Evolutionary conservation across 2,888 invertebrate species (phyloP).

Genomic region (Cepaea hortensis): DNA sequence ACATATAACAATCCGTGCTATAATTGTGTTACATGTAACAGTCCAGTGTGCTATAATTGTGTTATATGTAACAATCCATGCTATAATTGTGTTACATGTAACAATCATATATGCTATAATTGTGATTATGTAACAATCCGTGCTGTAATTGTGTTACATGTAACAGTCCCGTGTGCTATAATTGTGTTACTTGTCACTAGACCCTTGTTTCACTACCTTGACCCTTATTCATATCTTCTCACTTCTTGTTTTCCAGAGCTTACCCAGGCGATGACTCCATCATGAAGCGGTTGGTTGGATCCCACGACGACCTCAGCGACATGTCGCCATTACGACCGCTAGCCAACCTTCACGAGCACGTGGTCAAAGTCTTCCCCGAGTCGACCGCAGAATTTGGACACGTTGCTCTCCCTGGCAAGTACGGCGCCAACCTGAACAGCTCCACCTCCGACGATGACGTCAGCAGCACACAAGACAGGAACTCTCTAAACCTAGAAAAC

Average conservation of each 20-base stretch:
- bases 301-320: constrained; percentile 33
- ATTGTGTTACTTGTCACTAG: too few species aligned
- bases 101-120: too few species aligned
- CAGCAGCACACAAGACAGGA: constrained; percentile 1
- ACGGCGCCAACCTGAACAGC: background rate
- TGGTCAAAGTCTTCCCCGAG: constrained; percentile 42
- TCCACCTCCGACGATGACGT: background rate
- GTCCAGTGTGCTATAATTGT: too few species aligned
- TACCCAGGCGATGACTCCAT: constrained; percentile 21
- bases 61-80: too few species aligned
- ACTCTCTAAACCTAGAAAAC: background rate
- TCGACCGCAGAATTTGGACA: constrained; percentile 21
- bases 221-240: background rate
- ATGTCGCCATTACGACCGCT: constrained; percentile 40
- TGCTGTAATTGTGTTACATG: too few species aligned
- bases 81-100: too few species aligned
- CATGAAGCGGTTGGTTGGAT: constrained; percentile 9
- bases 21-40: too few species aligned
- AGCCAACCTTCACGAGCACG: constrained; percentile 44
- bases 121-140: too few species aligned
- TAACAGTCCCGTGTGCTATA: too few species aligned
- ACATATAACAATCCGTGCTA: too few species aligned
- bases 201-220: too few species aligned
- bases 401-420: constrained; percentile 11
- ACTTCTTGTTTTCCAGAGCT: background rate